Base-by-base conservation (phyloP, 2,888 invertebrate species). In the Neria commutata region DNA sequence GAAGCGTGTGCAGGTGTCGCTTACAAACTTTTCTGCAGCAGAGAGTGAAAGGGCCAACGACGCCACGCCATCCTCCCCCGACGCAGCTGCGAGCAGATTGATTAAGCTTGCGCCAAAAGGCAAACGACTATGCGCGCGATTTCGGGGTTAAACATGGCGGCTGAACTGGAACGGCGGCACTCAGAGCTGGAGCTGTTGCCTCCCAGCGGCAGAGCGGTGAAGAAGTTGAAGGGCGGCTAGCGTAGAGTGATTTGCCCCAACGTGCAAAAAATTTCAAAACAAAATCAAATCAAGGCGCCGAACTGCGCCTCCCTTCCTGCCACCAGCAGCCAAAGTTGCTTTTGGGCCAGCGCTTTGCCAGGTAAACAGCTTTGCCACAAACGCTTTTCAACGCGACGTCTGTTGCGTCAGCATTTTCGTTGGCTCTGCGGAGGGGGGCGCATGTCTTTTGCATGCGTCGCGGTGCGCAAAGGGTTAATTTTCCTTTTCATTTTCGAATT, bases 1-100 rank as follows among this genome's bases (percentile, higher is more conserved):
- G 76, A 74, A 69, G 67, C 75, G 73, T 71, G 74, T 72, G 69
- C 75, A 75, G 72, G 74, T 72, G 75, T 74, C 75, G 65, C 68
- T 65, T 66, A 45, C 6, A 60, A 45, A n/a, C 56, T 37, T 37
- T n/a, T n/a, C n/a, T n/a, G n/a, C n/a, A n/a, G n/a, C n/a, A n/a
- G n/a, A n/a, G 34, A 2, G 29, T 10, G 34, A 21, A 34, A 17
- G 6, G 5, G 42, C 24, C 17, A 1, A 4, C 3, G 3, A 19
- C 42, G 5, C 21, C 19, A 3, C 19, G n/a, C 4, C 8, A 10
- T 19, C 21, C 42, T 19, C 21, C 21, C 42, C 42, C 42, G 21
- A 14, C 21, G 21, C 42, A 42, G n/a, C n/a, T 19, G 10, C 2
- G 25, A 10, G 17, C 1, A 26, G 55, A 11, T 24, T 42, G 42